Evolutionary conservation across 2,113 vertebrate genomes (phyloP).

Genomic region (Pachypanchax playfairii): DNA sequence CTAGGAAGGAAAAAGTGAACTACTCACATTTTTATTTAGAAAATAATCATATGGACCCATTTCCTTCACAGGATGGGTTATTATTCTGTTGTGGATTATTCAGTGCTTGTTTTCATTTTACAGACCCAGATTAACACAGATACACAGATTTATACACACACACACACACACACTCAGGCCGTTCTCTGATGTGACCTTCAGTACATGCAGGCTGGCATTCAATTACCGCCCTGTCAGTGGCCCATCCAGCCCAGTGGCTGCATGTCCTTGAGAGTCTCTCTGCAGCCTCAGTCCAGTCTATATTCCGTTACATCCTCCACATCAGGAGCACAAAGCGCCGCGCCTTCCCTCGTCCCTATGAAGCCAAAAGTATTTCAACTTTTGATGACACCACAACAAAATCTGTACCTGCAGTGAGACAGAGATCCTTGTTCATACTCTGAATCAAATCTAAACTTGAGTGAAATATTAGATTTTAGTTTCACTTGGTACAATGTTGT

Average conservation of each 20-base stretch:
- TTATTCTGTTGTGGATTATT: neutral
- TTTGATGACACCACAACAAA: slow-evolving; percentile 30
- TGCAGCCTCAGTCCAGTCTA: slow-evolving; percentile 62
- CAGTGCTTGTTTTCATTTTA: slow-evolving; percentile 10
- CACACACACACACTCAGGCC: slow-evolving; percentile 28
- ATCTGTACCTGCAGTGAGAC: slow-evolving; percentile 31
- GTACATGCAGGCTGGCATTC: slow-evolving; percentile 73
- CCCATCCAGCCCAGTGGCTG: slow-evolving; percentile 68
- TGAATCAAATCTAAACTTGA: slow-evolving; percentile 21
- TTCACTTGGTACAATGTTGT: slow-evolving; percentile 31
- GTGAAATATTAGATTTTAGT: slow-evolving; percentile 43
- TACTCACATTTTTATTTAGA: too few relatives aligned
- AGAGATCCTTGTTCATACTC: slow-evolving; percentile 2
- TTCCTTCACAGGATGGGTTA: neutral
- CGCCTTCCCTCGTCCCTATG: slow-evolving; percentile 26
- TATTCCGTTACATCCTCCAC: slow-evolving; percentile 70
- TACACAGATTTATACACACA: slow-evolving; percentile 5
- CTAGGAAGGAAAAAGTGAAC: too few relatives aligned
- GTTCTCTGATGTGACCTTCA: slow-evolving; percentile 75
- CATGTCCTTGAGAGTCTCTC: slow-evolving; percentile 68
- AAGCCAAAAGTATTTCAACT: slow-evolving; percentile 8
- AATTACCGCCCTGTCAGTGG: slow-evolving; percentile 76
- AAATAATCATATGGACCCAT: neutral
- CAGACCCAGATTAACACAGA: slow-evolving; percentile 4
- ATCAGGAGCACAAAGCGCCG: slow-evolving; percentile 24